A percentile compares a stretch with the other conserved stretches of the same genome.
Conservation (phyloP, 2,888 invertebrate species). For the Drosophila ochracea region DNA sequence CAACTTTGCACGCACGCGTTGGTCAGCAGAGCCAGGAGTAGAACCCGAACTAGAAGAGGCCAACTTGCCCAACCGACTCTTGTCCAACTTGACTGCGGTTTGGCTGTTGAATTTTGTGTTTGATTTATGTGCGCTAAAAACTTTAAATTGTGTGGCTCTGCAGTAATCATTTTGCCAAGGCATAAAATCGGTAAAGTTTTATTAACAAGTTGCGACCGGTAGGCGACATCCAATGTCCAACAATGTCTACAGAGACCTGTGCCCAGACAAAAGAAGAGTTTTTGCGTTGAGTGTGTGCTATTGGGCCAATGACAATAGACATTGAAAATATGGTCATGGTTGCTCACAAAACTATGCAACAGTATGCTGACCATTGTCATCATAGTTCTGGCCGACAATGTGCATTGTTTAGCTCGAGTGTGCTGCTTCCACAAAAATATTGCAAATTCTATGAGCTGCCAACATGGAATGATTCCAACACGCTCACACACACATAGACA, state of each 20-base stretch:
- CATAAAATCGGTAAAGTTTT: conserved; percentile 74
- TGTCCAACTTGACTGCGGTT: conserved; percentile 34
- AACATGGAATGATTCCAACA: conserved; percentile 24
- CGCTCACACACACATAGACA: neutral
- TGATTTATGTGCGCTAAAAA: conserved; percentile 73
- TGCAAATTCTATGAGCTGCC: conserved; percentile 51
- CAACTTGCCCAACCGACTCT: conserved; percentile 3
- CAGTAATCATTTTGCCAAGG: conserved; percentile 51
- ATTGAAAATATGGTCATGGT: conserved; percentile 63
- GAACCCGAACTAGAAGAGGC: neutral
- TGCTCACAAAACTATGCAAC: conserved; percentile 58
- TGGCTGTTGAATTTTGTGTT: conserved; percentile 67
- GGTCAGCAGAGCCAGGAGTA: conserved; percentile 21
- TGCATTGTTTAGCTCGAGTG: conserved; percentile 68
- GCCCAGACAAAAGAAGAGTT: conserved; percentile 13
- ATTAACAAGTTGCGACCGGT: conserved; percentile 70
- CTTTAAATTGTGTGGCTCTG: conserved; percentile 70
- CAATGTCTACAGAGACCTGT: conserved; percentile 1
- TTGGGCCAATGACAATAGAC: conserved; percentile 57
- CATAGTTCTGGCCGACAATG: conserved; percentile 54
- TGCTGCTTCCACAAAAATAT: conserved; percentile 59
- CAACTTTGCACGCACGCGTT: conserved; percentile 79
- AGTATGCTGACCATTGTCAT: conserved; percentile 39
- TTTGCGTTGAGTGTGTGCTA: conserved; percentile 5
- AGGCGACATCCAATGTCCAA: conserved; percentile 31